These are phyloP conservation scores for Ceratothoa steindachneri DNA, from an alignment of 2,888 invertebrate species.

Conservation along the genomic window DNA sequence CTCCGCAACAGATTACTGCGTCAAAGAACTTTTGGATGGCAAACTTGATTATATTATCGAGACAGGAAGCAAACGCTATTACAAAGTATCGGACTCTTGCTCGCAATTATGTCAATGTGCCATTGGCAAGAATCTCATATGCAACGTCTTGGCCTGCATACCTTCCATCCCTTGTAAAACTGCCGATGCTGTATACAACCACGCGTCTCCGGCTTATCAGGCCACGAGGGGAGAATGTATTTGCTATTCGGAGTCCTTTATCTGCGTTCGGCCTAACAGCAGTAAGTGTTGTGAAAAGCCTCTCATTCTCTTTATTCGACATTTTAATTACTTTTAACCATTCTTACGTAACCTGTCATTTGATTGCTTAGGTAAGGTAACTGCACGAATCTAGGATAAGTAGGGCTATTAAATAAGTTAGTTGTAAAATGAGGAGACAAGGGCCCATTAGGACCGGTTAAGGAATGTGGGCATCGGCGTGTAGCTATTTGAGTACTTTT, in stretches of 20 bases:
- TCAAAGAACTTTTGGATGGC: constrained; percentile 20
- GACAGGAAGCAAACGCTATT: constrained; percentile 40
- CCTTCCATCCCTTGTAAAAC: constrained; percentile 57
- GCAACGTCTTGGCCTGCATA: constrained; percentile 78
- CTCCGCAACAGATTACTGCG: constrained; percentile 33
- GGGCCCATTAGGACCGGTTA: too few relatives aligned
- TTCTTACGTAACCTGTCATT: background rate
- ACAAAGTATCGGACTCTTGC: constrained; percentile 60
- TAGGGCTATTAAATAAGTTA: too few relatives aligned
- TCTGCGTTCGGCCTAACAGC: constrained; percentile 49
- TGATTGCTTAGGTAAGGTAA: background rate
- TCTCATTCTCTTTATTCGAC: background rate
- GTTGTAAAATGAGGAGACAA: too few relatives aligned
- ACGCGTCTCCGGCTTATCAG: constrained; percentile 48
- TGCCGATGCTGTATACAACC: constrained; percentile 48
- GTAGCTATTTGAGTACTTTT: too few relatives aligned
- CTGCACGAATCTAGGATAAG: too few relatives aligned
- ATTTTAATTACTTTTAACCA: background rate
- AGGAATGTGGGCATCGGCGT: too few relatives aligned
- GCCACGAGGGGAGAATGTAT: constrained; percentile 49
- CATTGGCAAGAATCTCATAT: constrained; percentile 67
- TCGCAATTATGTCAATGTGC: constrained; percentile 85
- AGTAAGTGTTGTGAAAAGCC: too few relatives aligned
- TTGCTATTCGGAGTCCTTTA: constrained; percentile 50
- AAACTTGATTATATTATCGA: constrained; percentile 32